Evolutionary conservation across 2,797 vertebrate genomes (phyloP).

Genomic region (Phrynocephalus vlangalii): DNA sequence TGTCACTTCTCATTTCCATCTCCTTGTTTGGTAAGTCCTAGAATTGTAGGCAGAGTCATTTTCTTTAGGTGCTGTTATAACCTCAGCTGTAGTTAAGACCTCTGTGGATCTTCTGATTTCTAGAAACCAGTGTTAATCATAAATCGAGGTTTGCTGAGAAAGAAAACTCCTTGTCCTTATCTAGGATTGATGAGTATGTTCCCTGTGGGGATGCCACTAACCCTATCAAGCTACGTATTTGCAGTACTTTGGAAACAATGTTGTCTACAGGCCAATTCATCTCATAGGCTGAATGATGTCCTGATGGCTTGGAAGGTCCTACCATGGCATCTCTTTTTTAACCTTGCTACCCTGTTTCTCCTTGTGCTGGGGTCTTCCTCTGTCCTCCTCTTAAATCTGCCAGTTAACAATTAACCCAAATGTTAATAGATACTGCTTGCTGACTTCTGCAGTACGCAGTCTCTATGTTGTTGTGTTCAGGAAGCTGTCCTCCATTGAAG

Average conservation of each 20-base stretch:
- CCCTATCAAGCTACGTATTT: not conserved
- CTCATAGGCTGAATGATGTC: not conserved
- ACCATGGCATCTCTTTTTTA: not conserved
- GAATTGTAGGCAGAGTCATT: not conserved
- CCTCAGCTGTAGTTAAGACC: not conserved
- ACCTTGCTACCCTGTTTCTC: not conserved
- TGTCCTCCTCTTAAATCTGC: not conserved
- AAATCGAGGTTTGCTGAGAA: not conserved
- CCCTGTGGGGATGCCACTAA: not conserved
- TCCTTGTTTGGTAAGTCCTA: not conserved
- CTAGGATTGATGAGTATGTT: not conserved
- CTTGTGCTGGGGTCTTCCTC: slow-evolving; percentile 25
- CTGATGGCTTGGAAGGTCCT: slow-evolving; percentile 9
- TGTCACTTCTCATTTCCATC: no score
- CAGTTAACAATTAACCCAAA: slow-evolving; percentile 41
- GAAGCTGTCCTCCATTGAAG: slow-evolving; percentile 39
- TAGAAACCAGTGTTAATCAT: not conserved
- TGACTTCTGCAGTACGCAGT: slow-evolving; percentile 27
- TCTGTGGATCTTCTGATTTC: slow-evolving; percentile 22
- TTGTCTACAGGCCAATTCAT: not conserved
- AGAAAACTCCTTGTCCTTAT: not conserved
- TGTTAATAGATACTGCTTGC: slow-evolving; percentile 50
- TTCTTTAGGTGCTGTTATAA: not conserved
- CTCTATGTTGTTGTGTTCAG: slow-evolving; percentile 32
- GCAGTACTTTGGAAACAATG: not conserved